Evolutionary conservation across 2,797 vertebrate species (phyloP).

Genomic region (Lepus townsendii): DNA sequence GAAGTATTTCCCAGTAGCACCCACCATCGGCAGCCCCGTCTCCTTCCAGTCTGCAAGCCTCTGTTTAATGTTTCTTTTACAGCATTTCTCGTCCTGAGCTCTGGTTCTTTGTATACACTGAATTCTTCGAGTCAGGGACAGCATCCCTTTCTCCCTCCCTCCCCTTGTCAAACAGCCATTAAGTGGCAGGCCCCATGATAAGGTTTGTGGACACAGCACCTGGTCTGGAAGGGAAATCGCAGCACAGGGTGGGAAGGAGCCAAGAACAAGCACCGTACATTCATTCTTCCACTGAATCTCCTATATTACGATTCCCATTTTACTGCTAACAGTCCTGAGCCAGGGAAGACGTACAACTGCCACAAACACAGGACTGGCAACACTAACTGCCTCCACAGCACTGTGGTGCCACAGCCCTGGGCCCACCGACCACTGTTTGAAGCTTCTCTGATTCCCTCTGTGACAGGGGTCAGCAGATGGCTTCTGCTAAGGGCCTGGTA

Average conservation of each 20-base stretch:
- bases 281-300: background rate
- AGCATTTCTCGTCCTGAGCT: background rate
- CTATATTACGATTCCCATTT: background rate
- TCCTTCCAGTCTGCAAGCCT: background rate
- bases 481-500: background rate
- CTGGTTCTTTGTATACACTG: background rate
- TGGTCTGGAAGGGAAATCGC: background rate
- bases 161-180: background rate
- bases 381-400: no score
- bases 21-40: background rate
- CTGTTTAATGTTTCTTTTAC: slow-evolving; percentile 28
- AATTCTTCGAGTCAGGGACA: background rate
- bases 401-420: no score
- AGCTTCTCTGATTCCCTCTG: background rate
- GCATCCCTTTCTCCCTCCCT: background rate
- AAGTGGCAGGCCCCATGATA: background rate
- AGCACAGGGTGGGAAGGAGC: background rate
- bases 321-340: background rate
- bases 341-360: background rate
- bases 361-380: background rate
- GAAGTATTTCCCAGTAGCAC: background rate
- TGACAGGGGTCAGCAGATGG: background rate
- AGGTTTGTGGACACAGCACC: background rate
- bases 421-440: background rate
- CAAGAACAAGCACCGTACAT: background rate